Evolutionary conservation across 2,888 invertebrate species (phyloP), one percentile per base, ranked within the genome.

Genomic region (Agrotis ipsilon): DNA sequence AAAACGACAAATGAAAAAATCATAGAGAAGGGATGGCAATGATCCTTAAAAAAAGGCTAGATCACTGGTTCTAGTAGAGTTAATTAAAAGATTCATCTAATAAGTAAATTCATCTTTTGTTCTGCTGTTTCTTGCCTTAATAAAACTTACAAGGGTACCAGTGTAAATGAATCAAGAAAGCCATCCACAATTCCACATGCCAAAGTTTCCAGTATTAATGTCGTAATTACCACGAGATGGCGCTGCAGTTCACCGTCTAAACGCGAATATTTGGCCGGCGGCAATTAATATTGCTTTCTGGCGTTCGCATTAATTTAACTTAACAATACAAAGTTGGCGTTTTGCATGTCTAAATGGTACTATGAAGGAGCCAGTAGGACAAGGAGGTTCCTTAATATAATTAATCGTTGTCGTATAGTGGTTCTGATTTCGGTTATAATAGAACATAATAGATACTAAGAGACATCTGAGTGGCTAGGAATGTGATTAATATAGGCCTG

Each of bases 281-380:
- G 90, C 91, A 90, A 93, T 92, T 93, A 92, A 93, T 93, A 92
- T 90, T 82, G 90, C 87, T 92, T 92, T 89, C 88, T 90, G 91
- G 89, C 91, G 88, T 88, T 87, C 88, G 83, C 92, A 93, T 94
- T 92, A 93, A 94, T 94, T 93, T 90, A 89, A 91, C 90, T 91
- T 90, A 91, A 93, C 93, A 93, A 93, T 92, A 92, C 90, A 89
- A 89, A 88, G 84, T 88, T 89, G 89, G 89, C 90, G 82, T 91
- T 90, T 90, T 88, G 87, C 88, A 87, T 87, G 89, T 88, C 89
- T 90, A 88, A 91, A 89, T 87, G 78, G 81, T 72, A 67, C 75
- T 68, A 71, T 66, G 75, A 78, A 78, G 76, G 68, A 65, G 78
- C 45, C 70, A 68, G 64, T 77, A 52, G 39, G 59, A 58, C 58